Evolutionary conservation across 1,140 invertebrate species (phyloP).

Genomic region (Tyrophagus putrescentiae): DNA sequence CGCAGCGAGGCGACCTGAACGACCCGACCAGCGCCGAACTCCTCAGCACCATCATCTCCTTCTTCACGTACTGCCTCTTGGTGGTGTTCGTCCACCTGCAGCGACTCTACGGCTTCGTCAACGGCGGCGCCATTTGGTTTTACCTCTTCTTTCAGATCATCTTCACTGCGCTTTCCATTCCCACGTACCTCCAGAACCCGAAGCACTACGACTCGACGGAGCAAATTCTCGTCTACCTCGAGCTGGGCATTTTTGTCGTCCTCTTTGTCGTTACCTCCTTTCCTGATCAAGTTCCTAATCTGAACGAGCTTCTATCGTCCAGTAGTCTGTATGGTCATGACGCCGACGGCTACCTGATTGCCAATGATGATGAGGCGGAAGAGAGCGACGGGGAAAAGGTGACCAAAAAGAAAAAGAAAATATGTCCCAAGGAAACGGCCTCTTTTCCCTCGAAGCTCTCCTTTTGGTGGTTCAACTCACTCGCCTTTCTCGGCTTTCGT

Average conservation of each 20-base stretch:
- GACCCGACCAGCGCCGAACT: not conserved
- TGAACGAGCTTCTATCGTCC: constrained; percentile 66
- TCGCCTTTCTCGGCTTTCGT: constrained; percentile 67
- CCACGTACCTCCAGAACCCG: not conserved
- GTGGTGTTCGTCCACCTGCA: constrained; percentile 12
- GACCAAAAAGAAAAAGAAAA: constrained; percentile 10
- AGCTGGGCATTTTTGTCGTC: not conserved
- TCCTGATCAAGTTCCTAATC: constrained; percentile 35
- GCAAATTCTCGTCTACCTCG: not conserved
- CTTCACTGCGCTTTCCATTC: not conserved
- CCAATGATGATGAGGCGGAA: not conserved
- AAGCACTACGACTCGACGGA: not conserved
- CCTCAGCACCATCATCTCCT: not conserved
- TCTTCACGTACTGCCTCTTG: not conserved
- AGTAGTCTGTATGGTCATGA: constrained; percentile 49
- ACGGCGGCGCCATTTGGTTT: constrained; percentile 16
- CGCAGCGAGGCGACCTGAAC: not conserved
- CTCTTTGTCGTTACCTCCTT: constrained; percentile 14
- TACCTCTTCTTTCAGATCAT: constrained; percentile 9
- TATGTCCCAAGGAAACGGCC: constrained; percentile 63
- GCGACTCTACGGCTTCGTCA: not conserved
- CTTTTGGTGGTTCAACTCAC: constrained; percentile 77
- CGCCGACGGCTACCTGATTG: constrained; percentile 37
- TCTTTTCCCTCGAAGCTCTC: constrained; percentile 77
- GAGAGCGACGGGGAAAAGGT: not conserved